phyloP scores from a whole-genome alignment of 1,140 invertebrate genomes.

The Heliconius eleuchia region DNA sequence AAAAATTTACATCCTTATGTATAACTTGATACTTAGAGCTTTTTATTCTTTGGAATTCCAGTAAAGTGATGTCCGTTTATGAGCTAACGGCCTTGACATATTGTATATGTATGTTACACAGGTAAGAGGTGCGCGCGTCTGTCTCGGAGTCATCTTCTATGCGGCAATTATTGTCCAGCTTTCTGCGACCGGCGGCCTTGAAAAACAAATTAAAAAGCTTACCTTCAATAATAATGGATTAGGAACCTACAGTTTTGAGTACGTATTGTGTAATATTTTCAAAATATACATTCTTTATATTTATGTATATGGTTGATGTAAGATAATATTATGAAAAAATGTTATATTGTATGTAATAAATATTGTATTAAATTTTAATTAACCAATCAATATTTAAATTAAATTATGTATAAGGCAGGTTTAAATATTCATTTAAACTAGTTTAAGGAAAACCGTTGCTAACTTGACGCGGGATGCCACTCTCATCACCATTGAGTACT shows the following conservation, averaged over 20 bases:
- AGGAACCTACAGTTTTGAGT: slow-evolving; percentile 73
- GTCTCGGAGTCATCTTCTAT: slow-evolving; percentile 44
- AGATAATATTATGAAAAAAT: no score
- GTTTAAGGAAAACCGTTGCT: slow-evolving; percentile 4
- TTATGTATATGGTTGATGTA: no score
- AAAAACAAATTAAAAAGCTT: slow-evolving; percentile 55
- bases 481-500: not conserved
- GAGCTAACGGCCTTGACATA: slow-evolving; percentile 60
- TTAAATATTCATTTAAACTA: not conserved
- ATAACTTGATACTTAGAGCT: slow-evolving; percentile 4
- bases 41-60: slow-evolving; percentile 43
- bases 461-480: not conserved
- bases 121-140: slow-evolving; percentile 53
- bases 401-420: not conserved
- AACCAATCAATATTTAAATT: slow-evolving; percentile 3
- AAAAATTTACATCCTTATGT: slow-evolving; percentile 30
- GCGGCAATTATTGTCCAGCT: slow-evolving; percentile 41
- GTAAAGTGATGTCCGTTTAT: slow-evolving; percentile 36
- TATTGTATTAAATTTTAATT: not conserved
- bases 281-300: not conserved
- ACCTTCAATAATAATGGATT: slow-evolving; percentile 64
- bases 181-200: slow-evolving; percentile 38
- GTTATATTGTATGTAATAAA: not conserved
- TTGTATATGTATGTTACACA: slow-evolving; percentile 51
- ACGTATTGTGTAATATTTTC: slow-evolving; percentile 45